A percentile compares a stretch with the other conserved stretches of the same genome.
Conservation (phyloP, 1,140 invertebrate species). For the Leptestheria dahalacensis region DNA sequence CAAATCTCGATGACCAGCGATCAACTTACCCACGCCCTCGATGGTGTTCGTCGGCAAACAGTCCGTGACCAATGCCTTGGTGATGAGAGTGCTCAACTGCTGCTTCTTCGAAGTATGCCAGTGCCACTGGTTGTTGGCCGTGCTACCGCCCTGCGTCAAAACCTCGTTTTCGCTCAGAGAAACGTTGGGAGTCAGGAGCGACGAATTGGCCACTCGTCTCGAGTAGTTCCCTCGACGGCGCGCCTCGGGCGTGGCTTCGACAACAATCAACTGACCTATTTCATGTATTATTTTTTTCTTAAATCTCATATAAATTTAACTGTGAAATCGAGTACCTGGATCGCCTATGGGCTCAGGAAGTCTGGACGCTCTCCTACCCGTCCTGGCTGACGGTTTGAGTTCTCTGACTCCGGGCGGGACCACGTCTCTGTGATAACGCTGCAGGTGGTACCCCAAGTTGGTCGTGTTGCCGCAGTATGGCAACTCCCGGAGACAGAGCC, state of each 20-base stretch:
- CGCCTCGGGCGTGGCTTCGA: conserved; percentile 7
- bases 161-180: conserved; percentile 2
- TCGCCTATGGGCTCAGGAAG: conserved; percentile 12
- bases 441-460: conserved; percentile 15
- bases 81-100: conserved; percentile 10
- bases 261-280: conserved; percentile 6
- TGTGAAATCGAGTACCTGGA: background rate
- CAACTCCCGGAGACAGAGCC: conserved; percentile 11
- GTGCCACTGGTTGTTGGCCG: conserved; percentile 2
- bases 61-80: conserved; percentile 14
- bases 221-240: conserved; percentile 6
- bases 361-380: conserved; percentile 7
- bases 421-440: conserved; percentile 14
- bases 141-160: too few species aligned
- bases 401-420: conserved; percentile 10
- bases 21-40: conserved; percentile 7
- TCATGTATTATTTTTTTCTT: background rate
- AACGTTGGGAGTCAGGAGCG: background rate
- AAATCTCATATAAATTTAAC: background rate
- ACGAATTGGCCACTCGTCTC: background rate
- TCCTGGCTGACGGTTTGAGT: conserved; percentile 5
- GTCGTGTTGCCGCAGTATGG: conserved; percentile 17
- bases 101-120: conserved; percentile 10
- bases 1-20: too few species aligned
- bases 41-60: conserved; percentile 10